These are phyloP conservation scores for Phymanthus crucifer DNA, from an alignment of 92 coral and sea anemone genomes.

Conservation along the genomic window DNA sequence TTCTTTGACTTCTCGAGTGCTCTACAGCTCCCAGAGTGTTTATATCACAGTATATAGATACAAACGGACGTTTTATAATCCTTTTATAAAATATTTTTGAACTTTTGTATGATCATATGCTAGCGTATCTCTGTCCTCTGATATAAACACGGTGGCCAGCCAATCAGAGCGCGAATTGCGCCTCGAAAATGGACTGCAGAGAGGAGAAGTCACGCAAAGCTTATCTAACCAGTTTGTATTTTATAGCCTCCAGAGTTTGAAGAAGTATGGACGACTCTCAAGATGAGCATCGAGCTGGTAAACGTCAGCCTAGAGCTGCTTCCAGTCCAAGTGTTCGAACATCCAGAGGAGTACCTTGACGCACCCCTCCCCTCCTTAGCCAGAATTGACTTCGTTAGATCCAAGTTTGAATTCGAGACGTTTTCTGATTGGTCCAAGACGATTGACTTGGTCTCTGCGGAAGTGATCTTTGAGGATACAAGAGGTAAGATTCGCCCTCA, in stretches of 20 bases:
- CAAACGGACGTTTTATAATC: too few species aligned
- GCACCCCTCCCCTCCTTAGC: constrained; percentile 76
- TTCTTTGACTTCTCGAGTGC: too few species aligned
- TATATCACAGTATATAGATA: too few species aligned
- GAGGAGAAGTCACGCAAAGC: too few species aligned
- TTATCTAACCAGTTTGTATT: background rate
- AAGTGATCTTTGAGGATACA: constrained; percentile 93
- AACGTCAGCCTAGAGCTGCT: constrained; percentile 90
- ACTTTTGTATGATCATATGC: too few species aligned
- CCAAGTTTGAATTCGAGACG: constrained; percentile 89
- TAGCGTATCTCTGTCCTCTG: too few species aligned
- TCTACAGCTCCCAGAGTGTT: too few species aligned
- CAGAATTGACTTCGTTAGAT: constrained; percentile 90
- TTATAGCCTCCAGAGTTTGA: constrained; percentile 77
- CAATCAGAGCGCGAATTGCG: too few species aligned
- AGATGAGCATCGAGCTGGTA: constrained; percentile 84
- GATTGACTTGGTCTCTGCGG: constrained; percentile 88
- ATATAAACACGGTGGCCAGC: too few species aligned
- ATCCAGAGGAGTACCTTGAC: constrained; percentile 61
- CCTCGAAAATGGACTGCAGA: too few species aligned
- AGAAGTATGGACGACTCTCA: constrained; percentile 90
- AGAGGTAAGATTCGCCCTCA: constrained; percentile 57
- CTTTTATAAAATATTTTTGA: too few species aligned
- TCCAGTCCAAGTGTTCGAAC: constrained; percentile 77
- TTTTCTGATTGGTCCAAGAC: constrained; percentile 99